phyloP scores from a whole-genome alignment of 1,140 invertebrate species.

The Choristoneura fumiferana region DNA sequence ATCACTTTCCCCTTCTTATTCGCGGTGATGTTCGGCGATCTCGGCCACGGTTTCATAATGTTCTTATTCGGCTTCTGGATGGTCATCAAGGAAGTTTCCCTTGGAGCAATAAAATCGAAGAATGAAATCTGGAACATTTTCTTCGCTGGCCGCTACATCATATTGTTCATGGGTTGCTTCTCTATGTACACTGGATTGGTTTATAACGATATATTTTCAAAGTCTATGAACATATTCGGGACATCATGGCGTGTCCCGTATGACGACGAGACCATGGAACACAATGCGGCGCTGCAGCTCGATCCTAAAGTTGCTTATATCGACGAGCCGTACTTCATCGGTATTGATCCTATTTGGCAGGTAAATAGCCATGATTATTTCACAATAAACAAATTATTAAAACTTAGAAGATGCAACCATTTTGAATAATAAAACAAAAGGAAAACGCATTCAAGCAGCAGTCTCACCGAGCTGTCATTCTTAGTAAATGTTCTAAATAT shows the following conservation, averaged over 20 bases:
- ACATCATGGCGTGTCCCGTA: constrained; percentile 87
- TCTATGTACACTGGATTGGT: constrained; percentile 98
- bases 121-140: constrained; percentile 98
- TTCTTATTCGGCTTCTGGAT: constrained; percentile 87
- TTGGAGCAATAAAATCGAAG: constrained; percentile 81
- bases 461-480: too few relatives aligned
- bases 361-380: too few relatives aligned
- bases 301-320: constrained; percentile 82
- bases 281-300: constrained; percentile 79
- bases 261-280: constrained; percentile 72
- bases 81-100: constrained; percentile 87
- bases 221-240: constrained; percentile 96
- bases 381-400: too few relatives aligned
- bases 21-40: constrained; percentile 98
- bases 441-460: too few relatives aligned
- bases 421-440: too few relatives aligned
- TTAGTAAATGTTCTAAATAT: too few relatives aligned
- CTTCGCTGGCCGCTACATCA: constrained; percentile 98
- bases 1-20: constrained; percentile 99
- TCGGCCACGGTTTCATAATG: constrained; percentile 94
- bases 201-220: constrained; percentile 99
- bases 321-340: constrained; percentile 86
- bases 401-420: too few relatives aligned
- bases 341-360: constrained; percentile 94
- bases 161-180: constrained; percentile 97